phyloP scores from a whole-genome alignment of 2,797 vertebrate genomes.

The Sciurus vulgaris region DNA sequence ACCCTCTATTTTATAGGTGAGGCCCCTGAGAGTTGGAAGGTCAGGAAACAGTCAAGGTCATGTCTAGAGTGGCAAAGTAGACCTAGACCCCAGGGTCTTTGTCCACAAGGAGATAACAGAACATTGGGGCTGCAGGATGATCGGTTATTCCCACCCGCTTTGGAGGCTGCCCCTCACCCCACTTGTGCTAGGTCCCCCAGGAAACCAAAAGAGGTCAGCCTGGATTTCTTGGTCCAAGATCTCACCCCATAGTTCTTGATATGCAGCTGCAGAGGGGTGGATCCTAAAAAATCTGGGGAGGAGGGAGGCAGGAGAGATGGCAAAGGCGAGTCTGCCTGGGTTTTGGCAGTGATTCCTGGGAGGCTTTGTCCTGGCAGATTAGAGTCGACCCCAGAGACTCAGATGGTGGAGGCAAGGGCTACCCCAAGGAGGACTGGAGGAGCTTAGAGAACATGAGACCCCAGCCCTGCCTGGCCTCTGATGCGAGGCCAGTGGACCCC shows the following conservation, averaged over 20 bases:
- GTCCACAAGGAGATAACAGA: not conserved
- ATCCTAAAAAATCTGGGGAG: not conserved
- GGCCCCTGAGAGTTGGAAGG: not conserved
- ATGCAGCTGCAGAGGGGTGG: conserved; percentile 42
- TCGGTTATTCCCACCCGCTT: too few relatives aligned
- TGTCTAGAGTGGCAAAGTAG: not conserved
- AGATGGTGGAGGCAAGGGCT: not conserved
- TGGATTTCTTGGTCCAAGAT: not conserved
- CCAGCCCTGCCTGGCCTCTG: not conserved
- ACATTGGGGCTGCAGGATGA: not conserved
- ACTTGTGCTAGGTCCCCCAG: not conserved
- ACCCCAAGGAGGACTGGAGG: not conserved
- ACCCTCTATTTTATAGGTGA: not conserved
- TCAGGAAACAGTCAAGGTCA: not conserved
- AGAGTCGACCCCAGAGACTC: conserved; percentile 24
- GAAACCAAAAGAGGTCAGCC: not conserved
- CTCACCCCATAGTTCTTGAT: not conserved
- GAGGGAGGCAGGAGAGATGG: not conserved
- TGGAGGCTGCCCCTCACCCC: not conserved
- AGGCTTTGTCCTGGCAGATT: conserved; percentile 41
- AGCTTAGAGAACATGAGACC: not conserved
- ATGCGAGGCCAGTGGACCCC: not conserved
- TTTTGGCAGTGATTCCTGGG: conserved; percentile 35
- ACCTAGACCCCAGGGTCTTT: not conserved
- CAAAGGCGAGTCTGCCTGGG: not conserved